Base-by-base conservation (phyloP, 2,797 vertebrate genomes). In the Oreochromis grahami region DNA sequence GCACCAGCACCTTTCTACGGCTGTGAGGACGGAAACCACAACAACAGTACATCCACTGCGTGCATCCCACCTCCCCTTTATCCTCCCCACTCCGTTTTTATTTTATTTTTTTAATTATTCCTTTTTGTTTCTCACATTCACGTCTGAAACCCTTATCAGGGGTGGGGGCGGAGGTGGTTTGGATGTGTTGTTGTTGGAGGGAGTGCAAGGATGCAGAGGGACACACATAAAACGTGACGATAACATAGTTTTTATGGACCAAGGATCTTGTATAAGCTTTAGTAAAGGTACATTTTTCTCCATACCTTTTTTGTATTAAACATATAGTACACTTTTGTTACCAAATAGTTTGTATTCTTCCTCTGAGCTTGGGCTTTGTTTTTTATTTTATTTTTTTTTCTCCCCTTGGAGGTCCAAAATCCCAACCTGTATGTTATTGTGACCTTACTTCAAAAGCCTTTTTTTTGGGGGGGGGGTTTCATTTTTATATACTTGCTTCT, bases 241-340 rank as follows among this genome's bases (percentile, higher is more conserved):
- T 97, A 96, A 98, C 96, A 93, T 98, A 97, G 97, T 98, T 99
- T 98, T 98, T 98, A 98, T 97, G 98, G 98, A 99, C 98, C 98
- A 99, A 99, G 97, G 97, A 98, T 98, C 97, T 98, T 98, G 97
- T 97, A 97, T 98, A 99, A 99, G 98, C 98, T 99, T 99, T 99
- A 99, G 98, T 97, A 97, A 98, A 99, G 98, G 98, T 99, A 99
- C 98, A 98, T 98, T 98, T 99, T 99, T 98, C 98, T 98, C 97
- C 98, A 98, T 97, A 97, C 97, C 97, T 98, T 98, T 98, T 98
- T 98, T 98, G 96, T 98, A 98, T 97, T 97, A 97, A 97, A 97
- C 97, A 97, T 98, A 98, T 98, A 98, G 97, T 98, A 97, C 95
- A 97, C 96, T 97, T 99, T 98, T 98, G 97, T 99, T 98, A 99